Conservation (phyloP, 2,113 vertebrate species). For the Cavia aperea region DNA sequence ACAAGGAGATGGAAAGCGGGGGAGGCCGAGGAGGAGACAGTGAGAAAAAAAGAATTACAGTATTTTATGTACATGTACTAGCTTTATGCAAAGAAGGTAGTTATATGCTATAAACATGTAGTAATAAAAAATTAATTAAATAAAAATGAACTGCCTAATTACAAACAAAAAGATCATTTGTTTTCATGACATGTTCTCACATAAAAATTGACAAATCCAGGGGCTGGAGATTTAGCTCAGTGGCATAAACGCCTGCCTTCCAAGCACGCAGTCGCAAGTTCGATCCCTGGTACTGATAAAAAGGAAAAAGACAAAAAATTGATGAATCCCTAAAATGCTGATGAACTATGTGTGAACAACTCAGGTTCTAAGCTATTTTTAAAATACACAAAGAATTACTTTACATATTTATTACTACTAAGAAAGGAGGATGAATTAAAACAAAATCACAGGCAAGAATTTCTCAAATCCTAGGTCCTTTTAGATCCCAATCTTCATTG, state of each 20-base stretch:
- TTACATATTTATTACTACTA: constrained; percentile 5
- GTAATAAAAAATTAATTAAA: neutral
- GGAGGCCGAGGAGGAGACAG: neutral
- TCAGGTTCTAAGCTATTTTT: neutral
- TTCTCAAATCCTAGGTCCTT: neutral
- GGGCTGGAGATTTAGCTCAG: too few relatives aligned
- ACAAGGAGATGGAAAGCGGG: neutral
- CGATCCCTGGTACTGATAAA: too few relatives aligned
- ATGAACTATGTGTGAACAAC: neutral
- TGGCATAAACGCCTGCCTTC: too few relatives aligned
- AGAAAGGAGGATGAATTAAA: neutral
- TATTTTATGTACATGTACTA: neutral
- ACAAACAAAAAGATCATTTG: constrained; percentile 20
- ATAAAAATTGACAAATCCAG: constrained; percentile 4
- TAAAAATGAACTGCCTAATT: neutral
- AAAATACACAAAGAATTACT: neutral
- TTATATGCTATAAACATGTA: neutral
- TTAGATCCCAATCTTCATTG: neutral
- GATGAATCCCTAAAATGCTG: neutral
- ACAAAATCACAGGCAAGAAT: neutral
- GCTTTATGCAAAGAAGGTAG: neutral
- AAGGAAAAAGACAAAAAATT: neutral
- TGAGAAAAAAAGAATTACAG: neutral
- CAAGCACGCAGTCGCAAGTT: too few relatives aligned
- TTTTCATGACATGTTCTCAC: constrained; percentile 11